Percentiles rank a stretch among this genome's conserved stretches.
phyloP scores from a whole-genome alignment of 1,140 invertebrate species.

The Ips nitidus region DNA sequence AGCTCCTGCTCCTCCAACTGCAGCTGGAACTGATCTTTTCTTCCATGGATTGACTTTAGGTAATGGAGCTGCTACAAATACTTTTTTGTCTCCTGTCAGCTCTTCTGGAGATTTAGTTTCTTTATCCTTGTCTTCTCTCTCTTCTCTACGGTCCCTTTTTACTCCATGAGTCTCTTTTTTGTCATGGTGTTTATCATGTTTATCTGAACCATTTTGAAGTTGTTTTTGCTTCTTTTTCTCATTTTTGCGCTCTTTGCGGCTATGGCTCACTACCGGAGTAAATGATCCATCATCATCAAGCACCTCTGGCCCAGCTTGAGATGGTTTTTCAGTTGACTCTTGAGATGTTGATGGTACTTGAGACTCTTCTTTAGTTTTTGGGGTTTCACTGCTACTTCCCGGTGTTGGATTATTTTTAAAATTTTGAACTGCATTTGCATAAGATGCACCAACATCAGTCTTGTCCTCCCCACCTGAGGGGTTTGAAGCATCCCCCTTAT shows the following conservation, averaged over 20 bases:
- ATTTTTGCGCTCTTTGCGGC: conserved; percentile 56
- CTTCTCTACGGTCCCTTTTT: conserved; percentile 30
- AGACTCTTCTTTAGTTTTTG: conserved; percentile 31
- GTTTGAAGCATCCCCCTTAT: conserved; percentile 19
- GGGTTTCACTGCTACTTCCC: conserved; percentile 44
- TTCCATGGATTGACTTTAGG: conserved; percentile 65
- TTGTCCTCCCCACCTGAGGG: conserved; percentile 30
- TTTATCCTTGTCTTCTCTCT: conserved; percentile 31
- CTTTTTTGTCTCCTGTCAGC: conserved; percentile 53
- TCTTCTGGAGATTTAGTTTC: conserved; percentile 44
- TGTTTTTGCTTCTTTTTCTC: conserved; percentile 45
- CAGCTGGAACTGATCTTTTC: conserved; percentile 46
- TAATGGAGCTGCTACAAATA: conserved; percentile 62
- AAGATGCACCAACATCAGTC: conserved; percentile 42
- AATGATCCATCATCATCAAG: conserved; percentile 56
- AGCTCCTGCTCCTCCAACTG: too few species aligned
- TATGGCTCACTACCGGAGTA: conserved; percentile 56
- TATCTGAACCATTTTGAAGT: conserved; percentile 35
- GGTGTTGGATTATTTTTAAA: conserved; percentile 40
- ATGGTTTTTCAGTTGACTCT: conserved; percentile 21
- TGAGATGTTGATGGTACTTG: conserved; percentile 7
- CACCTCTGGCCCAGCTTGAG: conserved; percentile 23
- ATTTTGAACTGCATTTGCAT: conserved; percentile 50
- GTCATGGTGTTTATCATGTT: conserved; percentile 27
- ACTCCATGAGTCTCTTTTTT: conserved; percentile 39